Evolutionary conservation across 1,140 invertebrate species (phyloP).

Genomic region (Dendroctonus ponderosae): DNA sequence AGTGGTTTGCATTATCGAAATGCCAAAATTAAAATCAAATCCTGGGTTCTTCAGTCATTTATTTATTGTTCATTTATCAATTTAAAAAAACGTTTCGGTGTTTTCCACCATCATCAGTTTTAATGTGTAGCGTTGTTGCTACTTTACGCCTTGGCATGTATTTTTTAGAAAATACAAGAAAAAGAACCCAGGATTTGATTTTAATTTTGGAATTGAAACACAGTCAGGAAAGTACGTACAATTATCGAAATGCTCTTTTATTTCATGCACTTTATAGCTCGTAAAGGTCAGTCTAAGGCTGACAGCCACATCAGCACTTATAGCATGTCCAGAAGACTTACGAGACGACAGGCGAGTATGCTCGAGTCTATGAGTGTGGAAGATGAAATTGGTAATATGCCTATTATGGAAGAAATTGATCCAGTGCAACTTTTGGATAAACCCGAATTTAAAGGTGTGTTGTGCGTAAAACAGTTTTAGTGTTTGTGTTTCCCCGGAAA

Average conservation of each 20-base stretch:
- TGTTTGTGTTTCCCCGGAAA: too few relatives aligned
- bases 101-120: too few relatives aligned
- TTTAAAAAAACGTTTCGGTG: too few relatives aligned
- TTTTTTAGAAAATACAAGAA: too few relatives aligned
- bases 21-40: too few relatives aligned
- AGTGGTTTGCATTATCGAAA: neutral
- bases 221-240: too few relatives aligned
- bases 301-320: constrained; percentile 25
- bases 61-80: too few relatives aligned
- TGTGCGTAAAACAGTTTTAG: neutral
- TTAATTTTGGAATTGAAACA: too few relatives aligned
- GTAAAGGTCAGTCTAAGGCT: constrained; percentile 11
- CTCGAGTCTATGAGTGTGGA: constrained; percentile 18
- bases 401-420: constrained; percentile 27
- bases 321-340: constrained; percentile 34
- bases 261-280: neutral
- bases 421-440: constrained; percentile 34
- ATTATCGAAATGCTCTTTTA: neutral
- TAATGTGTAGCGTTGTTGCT: too few relatives aligned
- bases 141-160: too few relatives aligned
- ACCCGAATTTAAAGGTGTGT: constrained; percentile 34
- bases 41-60: too few relatives aligned
- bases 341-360: constrained; percentile 33
- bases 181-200: too few relatives aligned
- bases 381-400: neutral